Evolutionary conservation across 2,888 invertebrate genomes (phyloP).

Genomic region (Lycophotia porphyrea): DNA sequence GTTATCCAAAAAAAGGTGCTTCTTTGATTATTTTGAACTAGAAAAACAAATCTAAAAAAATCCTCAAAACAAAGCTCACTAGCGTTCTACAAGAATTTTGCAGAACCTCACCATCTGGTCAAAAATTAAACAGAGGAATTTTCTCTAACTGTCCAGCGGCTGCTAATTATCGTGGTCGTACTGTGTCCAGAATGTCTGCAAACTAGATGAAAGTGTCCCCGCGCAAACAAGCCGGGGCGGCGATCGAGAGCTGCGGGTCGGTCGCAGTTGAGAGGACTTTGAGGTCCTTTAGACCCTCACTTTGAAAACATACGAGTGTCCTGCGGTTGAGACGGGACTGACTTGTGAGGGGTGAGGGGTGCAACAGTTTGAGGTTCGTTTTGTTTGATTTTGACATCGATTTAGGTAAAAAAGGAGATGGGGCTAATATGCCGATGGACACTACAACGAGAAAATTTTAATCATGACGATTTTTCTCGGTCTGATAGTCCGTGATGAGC

Average conservation of each 20-base stretch:
- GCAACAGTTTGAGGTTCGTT: not conserved
- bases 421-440: not conserved
- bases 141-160: slow-evolving; percentile 7
- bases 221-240: slow-evolving; percentile 50
- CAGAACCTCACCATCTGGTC: not conserved
- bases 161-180: slow-evolving; percentile 19
- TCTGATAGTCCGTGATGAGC: not conserved
- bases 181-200: slow-evolving; percentile 31
- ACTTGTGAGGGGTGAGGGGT: not conserved
- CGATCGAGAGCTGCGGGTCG: slow-evolving; percentile 60
- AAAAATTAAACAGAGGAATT: slow-evolving; percentile 18
- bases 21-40: not conserved
- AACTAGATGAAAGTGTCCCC: slow-evolving; percentile 60
- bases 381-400: not conserved
- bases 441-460: not conserved
- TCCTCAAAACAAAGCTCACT: not conserved
- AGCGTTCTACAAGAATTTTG: not conserved
- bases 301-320: slow-evolving; percentile 36
- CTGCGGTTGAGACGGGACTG: slow-evolving; percentile 28
- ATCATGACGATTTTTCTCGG: not conserved
- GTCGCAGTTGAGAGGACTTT: slow-evolving; percentile 48
- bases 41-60: not conserved
- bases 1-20: not conserved
- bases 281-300: slow-evolving; percentile 42
- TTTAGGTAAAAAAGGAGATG: not conserved